A percentile compares a stretch with the other conserved stretches of the same genome.
Conservation (phyloP, 2,797 vertebrate species). For the Lagorchestes hirsutus region DNA sequence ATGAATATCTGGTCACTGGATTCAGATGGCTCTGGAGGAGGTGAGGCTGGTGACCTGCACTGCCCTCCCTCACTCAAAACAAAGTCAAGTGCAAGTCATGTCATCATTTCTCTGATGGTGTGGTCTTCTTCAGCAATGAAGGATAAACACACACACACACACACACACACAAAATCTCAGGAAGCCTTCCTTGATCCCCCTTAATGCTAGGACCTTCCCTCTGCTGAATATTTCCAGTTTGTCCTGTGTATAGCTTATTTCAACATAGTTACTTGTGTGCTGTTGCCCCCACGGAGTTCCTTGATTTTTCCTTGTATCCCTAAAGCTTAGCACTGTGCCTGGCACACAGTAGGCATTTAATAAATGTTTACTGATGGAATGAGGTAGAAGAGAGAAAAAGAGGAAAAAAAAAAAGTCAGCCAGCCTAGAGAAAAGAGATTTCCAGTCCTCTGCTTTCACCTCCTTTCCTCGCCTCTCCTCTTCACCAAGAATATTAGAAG, state of each 20-base stretch:
- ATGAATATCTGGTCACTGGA: no score
- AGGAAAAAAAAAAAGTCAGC: background rate
- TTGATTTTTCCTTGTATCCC: background rate
- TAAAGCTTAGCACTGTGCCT: background rate
- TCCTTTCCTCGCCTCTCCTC: background rate
- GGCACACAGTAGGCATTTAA: background rate
- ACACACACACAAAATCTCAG: background rate
- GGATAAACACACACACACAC: no score
- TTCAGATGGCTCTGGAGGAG: no score
- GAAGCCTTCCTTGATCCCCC: background rate
- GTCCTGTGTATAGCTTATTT: background rate
- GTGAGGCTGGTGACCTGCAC: no score
- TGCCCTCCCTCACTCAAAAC: no score
- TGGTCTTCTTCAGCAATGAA: no score
- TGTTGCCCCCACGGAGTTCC: background rate
- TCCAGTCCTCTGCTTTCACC: background rate
- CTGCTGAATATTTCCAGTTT: background rate
- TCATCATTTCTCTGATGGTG: no score
- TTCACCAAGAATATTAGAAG: background rate
- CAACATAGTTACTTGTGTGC: background rate
- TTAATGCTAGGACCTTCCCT: background rate
- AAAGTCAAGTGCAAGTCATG: no score
- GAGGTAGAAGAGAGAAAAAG: background rate
- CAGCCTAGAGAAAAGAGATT: background rate
- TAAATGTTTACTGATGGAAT: background rate